Evolutionary conservation across 2,888 invertebrate genomes (phyloP).

Genomic region (Sussaba pulchella): DNA sequence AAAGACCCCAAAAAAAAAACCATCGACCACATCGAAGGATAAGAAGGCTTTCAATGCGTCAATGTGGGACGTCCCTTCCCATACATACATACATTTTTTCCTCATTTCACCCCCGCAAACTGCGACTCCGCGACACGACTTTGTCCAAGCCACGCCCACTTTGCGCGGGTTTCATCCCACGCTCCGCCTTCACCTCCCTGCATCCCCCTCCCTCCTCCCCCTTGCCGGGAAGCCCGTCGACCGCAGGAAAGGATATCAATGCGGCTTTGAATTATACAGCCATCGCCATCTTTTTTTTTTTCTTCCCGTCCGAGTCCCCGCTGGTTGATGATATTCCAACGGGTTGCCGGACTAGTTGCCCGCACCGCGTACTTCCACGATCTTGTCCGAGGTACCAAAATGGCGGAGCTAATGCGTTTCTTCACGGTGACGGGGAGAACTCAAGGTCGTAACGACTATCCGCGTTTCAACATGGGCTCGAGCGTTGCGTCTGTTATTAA

Average conservation of each 20-base stretch:
- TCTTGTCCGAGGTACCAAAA: constrained; percentile 66
- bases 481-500: no score
- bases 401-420: constrained; percentile 61
- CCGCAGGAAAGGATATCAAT: constrained; percentile 69
- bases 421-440: constrained; percentile 27
- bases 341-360: constrained; percentile 34
- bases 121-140: constrained; percentile 39
- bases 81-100: background rate
- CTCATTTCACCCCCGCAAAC: background rate
- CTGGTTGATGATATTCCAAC: background rate
- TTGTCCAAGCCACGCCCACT: constrained; percentile 40
- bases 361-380: background rate
- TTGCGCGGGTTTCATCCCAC: background rate
- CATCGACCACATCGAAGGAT: no score
- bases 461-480: background rate
- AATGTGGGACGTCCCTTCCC: no score
- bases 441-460: constrained; percentile 23
- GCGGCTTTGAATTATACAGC: constrained; percentile 66
- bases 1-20: no score
- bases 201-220: constrained; percentile 34
- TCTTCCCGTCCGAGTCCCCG: background rate
- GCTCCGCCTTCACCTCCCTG: constrained; percentile 44
- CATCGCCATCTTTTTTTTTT: constrained; percentile 60
- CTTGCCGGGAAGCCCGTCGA: no score
- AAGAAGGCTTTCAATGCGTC: no score